These are phyloP conservation scores for Ammodytes dubius DNA, from an alignment of 2,113 vertebrate species.

Conservation along the genomic window DNA sequence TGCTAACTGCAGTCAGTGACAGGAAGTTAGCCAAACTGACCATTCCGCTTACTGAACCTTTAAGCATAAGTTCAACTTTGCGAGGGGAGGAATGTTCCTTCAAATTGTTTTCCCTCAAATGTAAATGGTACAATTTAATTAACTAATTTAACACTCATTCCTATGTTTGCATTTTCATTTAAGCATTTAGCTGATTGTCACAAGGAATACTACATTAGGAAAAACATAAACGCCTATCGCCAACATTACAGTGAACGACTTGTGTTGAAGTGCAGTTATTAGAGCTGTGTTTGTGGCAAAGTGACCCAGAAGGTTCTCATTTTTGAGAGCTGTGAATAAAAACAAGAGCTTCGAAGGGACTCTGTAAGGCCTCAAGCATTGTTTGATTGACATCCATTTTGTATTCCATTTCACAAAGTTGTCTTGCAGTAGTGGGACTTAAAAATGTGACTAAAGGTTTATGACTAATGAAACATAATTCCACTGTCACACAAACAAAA, in stretches of 20 bases:
- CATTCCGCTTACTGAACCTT: not conserved
- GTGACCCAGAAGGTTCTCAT: constrained; percentile 10
- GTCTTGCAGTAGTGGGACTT: not conserved
- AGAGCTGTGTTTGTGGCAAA: not conserved
- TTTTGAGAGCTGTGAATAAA: not conserved
- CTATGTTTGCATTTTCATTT: not conserved
- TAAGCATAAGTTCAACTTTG: constrained; percentile 13
- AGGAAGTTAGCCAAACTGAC: too few relatives aligned
- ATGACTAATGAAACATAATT: constrained; percentile 35
- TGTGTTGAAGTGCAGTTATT: not conserved
- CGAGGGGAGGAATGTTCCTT: not conserved
- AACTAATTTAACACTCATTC: not conserved
- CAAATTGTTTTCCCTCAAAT: not conserved
- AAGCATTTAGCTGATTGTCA: constrained; percentile 3
- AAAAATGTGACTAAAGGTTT: constrained; percentile 10
- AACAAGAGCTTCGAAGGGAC: not conserved
- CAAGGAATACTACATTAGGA: not conserved
- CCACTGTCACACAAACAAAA: constrained; percentile 15
- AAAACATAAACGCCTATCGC: not conserved
- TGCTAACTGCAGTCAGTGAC: too few relatives aligned
- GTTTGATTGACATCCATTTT: constrained; percentile 44
- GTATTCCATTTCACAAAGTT: constrained; percentile 43
- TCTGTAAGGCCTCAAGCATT: not conserved
- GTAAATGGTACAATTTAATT: not conserved
- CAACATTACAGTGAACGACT: not conserved